Percentiles rank a stretch among this genome's conserved stretches.
phyloP scores from a whole-genome alignment of 2,113 vertebrate genomes.

The Lampris megalopsis region DNA sequence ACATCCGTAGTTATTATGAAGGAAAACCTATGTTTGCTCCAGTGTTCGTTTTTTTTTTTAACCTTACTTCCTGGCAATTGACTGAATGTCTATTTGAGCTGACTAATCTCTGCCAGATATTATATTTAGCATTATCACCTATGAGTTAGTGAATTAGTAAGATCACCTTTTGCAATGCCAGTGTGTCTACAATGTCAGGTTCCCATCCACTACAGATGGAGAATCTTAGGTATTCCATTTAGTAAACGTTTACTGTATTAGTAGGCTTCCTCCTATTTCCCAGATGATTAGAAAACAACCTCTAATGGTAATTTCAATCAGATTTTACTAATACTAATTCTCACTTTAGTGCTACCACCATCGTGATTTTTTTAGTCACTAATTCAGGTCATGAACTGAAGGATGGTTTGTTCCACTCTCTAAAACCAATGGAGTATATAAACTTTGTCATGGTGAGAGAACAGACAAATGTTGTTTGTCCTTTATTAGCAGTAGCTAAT shows the following conservation, averaged over 20 bases:
- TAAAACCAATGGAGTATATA: too few species aligned
- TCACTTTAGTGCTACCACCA: too few species aligned
- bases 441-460: background rate
- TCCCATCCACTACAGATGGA: slow-evolving; percentile 11
- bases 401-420: too few species aligned
- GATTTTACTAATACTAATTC: background rate
- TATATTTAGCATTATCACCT: slow-evolving; percentile 21
- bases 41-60: slow-evolving; percentile 6
- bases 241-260: slow-evolving; percentile 7
- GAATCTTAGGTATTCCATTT: slow-evolving; percentile 8
- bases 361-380: too few species aligned
- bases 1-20: too few species aligned
- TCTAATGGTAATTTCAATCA: slow-evolving; percentile 42
- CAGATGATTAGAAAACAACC: slow-evolving; percentile 49
- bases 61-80: background rate
- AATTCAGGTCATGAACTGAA: too few species aligned
- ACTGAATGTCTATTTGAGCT: slow-evolving; percentile 22
- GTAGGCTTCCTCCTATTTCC: slow-evolving; percentile 1
- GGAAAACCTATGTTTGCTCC: too few species aligned
- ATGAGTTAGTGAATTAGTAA: background rate
- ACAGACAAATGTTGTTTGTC: background rate
- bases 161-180: slow-evolving; percentile 9
- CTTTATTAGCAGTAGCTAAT: background rate
- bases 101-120: slow-evolving; percentile 32
- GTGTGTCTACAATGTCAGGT: slow-evolving; percentile 23